A percentile compares a stretch with the other conserved stretches of the same genome.
Conservation (phyloP, 2,888 invertebrate genomes). For the Agonopterix alstromeriana region DNA sequence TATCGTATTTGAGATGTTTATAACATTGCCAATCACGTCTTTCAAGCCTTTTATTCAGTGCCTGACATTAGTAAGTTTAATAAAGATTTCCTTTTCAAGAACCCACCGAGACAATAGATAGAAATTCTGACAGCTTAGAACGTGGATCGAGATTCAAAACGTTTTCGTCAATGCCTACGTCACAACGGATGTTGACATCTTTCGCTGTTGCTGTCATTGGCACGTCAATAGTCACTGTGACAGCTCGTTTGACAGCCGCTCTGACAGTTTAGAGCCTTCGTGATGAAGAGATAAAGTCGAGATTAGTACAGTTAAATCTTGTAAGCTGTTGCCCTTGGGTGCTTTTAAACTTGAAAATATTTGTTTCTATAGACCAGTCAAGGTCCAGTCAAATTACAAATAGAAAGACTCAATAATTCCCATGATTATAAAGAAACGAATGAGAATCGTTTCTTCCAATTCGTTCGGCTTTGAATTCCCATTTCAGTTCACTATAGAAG, state of each 20-base stretch:
- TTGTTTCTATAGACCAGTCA: neutral
- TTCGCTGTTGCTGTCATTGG: slow-evolving; percentile 30
- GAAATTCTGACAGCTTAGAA: too few relatives aligned
- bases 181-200: slow-evolving; percentile 26
- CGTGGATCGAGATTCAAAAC: neutral
- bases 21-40: too few relatives aligned
- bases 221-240: slow-evolving; percentile 22
- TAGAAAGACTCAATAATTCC: neutral
- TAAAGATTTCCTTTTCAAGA: too few relatives aligned
- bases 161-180: neutral
- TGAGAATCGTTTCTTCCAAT: neutral
- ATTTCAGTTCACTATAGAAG: slow-evolving; percentile 16
- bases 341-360: slow-evolving; percentile 4
- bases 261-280: slow-evolving; percentile 38
- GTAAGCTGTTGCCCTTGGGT: slow-evolving; percentile 18
- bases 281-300: slow-evolving; percentile 46
- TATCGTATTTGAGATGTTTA: too few relatives aligned
- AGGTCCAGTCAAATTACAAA: too few relatives aligned
- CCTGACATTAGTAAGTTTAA: too few relatives aligned
- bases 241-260: slow-evolving; percentile 34
- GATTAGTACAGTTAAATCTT: slow-evolving; percentile 22
- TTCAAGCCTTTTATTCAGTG: too few relatives aligned
- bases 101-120: too few relatives aligned
- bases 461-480: neutral
- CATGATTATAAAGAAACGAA: neutral